These are phyloP conservation scores for Drosophila koepferae DNA, from an alignment of 2,888 invertebrate species.

Conservation along the genomic window DNA sequence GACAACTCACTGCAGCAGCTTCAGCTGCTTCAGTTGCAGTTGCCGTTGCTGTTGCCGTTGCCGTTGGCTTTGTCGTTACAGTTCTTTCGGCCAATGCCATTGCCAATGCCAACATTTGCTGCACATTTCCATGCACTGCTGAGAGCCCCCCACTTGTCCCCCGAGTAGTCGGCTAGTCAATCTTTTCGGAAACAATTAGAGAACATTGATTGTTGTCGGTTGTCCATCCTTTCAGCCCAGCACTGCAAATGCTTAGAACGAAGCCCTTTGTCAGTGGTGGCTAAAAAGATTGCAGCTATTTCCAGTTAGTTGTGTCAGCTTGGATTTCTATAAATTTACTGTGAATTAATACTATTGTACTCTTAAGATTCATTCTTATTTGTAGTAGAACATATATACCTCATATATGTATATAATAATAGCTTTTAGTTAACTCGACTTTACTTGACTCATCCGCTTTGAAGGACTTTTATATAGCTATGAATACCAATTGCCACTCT, in stretches of 20 bases:
- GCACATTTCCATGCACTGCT: constrained; percentile 22
- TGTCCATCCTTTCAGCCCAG: neutral
- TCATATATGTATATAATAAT: neutral
- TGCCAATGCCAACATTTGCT: constrained; percentile 30
- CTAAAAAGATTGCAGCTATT: neutral
- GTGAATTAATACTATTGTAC: neutral
- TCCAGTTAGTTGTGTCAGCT: neutral
- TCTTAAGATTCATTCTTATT: neutral
- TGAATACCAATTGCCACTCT: too few species aligned
- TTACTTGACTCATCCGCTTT: neutral
- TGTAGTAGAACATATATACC: neutral
- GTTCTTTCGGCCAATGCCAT: constrained; percentile 15
- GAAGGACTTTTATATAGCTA: neutral
- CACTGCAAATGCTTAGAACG: neutral
- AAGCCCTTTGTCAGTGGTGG: neutral
- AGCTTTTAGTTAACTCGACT: too few species aligned
- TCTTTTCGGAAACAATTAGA: constrained; percentile 63
- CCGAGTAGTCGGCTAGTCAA: constrained; percentile 29
- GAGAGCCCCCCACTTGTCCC: neutral
- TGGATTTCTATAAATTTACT: neutral
- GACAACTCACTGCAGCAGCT: constrained; percentile 38
- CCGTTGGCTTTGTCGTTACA: constrained; percentile 1
- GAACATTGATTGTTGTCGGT: constrained; percentile 52
- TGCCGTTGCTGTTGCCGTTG: constrained; percentile 20
- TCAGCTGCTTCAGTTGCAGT: constrained; percentile 7